Evolutionary conservation across 2,888 invertebrate species (phyloP).

Genomic region (Ormyrus rosae): DNA sequence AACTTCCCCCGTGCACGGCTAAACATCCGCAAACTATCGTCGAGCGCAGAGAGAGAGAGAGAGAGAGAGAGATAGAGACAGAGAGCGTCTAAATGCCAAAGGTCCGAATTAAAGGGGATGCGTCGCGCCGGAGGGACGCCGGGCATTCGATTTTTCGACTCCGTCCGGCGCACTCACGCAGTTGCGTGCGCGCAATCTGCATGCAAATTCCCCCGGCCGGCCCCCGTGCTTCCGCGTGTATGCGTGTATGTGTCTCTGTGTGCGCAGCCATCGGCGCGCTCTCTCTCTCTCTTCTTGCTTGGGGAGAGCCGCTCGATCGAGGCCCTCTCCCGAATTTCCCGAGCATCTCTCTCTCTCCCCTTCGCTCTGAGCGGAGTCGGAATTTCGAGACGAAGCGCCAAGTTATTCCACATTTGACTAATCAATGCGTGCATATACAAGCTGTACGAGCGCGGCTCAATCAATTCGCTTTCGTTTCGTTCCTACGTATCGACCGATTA

Average conservation of each 20-base stretch:
- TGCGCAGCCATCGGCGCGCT: neutral
- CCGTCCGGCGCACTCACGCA: neutral
- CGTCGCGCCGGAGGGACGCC: neutral
- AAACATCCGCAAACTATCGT: too few relatives aligned
- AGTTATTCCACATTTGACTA: slow-evolving; percentile 6
- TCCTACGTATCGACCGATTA: neutral
- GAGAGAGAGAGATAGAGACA: too few relatives aligned
- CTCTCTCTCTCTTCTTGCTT: slow-evolving; percentile 15
- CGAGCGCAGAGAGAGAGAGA: too few relatives aligned
- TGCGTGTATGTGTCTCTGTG: too few relatives aligned
- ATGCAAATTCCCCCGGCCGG: slow-evolving; percentile 42
- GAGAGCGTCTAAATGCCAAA: neutral
- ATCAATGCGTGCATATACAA: neutral
- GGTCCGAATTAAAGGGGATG: neutral
- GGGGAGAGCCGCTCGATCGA: slow-evolving; percentile 32
- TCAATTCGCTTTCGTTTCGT: neutral
- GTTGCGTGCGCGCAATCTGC: slow-evolving; percentile 23
- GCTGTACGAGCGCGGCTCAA: neutral
- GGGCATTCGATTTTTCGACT: slow-evolving; percentile 23
- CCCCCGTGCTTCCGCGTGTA: neutral
- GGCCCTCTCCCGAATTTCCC: slow-evolving; percentile 20
- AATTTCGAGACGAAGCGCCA: neutral
- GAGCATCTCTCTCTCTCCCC: slow-evolving; percentile 2
- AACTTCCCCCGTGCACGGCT: too few relatives aligned
- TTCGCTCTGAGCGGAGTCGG: neutral